Evolutionary conservation across 2,888 invertebrate genomes (phyloP).

Genomic region (Microdon myrmicae): DNA sequence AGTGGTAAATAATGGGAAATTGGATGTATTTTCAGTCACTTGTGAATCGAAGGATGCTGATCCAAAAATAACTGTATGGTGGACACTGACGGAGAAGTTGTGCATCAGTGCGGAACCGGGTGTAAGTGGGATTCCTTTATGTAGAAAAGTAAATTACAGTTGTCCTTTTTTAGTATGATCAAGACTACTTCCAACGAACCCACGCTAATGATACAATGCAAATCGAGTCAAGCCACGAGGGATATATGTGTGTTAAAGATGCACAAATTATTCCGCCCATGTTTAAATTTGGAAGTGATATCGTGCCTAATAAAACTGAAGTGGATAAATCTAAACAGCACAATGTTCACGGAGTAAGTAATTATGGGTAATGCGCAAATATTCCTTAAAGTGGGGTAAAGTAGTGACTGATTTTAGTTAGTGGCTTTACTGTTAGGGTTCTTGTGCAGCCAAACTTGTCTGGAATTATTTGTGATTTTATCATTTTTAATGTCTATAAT

Average conservation of each 20-base stretch:
- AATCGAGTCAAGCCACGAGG: constrained; percentile 33
- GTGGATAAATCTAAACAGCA: constrained; percentile 11
- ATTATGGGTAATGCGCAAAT: too few species aligned
- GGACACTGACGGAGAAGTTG: constrained; percentile 70
- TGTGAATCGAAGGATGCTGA: constrained; percentile 65
- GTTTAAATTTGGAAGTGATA: constrained; percentile 31
- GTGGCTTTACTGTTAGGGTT: too few species aligned
- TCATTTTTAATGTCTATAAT: too few species aligned
- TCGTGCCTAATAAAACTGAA: constrained; percentile 8
- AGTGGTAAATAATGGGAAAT: too few species aligned
- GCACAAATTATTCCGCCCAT: constrained; percentile 53
- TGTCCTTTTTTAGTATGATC: constrained; percentile 34
- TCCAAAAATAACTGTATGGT: constrained; percentile 67
- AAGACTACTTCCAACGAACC: constrained; percentile 16
- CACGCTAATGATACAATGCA: constrained; percentile 48
- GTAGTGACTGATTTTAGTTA: too few species aligned
- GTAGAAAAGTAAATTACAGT: constrained; percentile 51
- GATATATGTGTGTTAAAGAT: constrained; percentile 42
- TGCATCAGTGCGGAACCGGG: constrained; percentile 69
- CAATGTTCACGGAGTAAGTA: too few species aligned
- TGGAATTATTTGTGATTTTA: too few species aligned
- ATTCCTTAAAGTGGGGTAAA: too few species aligned
- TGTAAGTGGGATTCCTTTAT: constrained; percentile 54
- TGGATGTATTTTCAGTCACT: constrained; percentile 61
- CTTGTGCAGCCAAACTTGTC: too few species aligned